Base-by-base conservation (phyloP, 53 echinoderm and acorn worm genomes). In the Henricia sp. region DNA sequence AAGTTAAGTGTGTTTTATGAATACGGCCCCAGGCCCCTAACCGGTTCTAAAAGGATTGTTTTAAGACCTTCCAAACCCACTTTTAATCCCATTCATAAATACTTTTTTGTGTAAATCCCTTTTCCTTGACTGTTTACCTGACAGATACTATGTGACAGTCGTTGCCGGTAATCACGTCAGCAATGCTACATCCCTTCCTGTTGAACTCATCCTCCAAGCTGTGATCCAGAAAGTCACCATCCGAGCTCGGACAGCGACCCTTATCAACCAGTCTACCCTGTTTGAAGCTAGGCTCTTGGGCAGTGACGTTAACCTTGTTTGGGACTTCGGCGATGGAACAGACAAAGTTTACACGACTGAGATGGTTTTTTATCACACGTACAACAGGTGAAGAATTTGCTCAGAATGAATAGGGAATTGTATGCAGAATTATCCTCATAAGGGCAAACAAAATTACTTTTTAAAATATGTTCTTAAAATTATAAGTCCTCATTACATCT, bases 301-400 rank as follows among this genome's bases (percentile, higher is more conserved):
- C 13, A 95, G 93, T 44, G 68, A 95, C 72, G 68, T 91, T 33
- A 72, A 58, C 37, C 91, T 82, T 33, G 68, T 55, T 28, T 96
- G 96, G 96, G 80, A 90, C 66, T 96, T 93, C 67, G 96, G 96
- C 28, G 96, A 96, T 46, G 91, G 91, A 4, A 85, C 83, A 2
- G 69, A 30, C 0, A 44, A 41, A 23, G 32, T 89, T 0, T 32
- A 71, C 53, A 90, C 88, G 0, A 59, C 82, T 0, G 70, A 36
- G 41, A 8, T 20, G 11, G 14, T 41, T 0, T 70, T 83, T 2
- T 38, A 70, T 43, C 93, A 96, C 67, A 52, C 67, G 17, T 96
- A 89, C 41, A 87, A 91, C 52, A 84, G 91, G 96, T 96, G 39
- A 43, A 34, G 26, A 5, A 25, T 37, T 17, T 19, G 27, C n/a